Percentiles rank a stretch among this genome's conserved stretches.
These are phyloP conservation scores for Oceanites oceanicus DNA, from an alignment of 2,113 vertebrate species.

Conservation along the genomic window DNA sequence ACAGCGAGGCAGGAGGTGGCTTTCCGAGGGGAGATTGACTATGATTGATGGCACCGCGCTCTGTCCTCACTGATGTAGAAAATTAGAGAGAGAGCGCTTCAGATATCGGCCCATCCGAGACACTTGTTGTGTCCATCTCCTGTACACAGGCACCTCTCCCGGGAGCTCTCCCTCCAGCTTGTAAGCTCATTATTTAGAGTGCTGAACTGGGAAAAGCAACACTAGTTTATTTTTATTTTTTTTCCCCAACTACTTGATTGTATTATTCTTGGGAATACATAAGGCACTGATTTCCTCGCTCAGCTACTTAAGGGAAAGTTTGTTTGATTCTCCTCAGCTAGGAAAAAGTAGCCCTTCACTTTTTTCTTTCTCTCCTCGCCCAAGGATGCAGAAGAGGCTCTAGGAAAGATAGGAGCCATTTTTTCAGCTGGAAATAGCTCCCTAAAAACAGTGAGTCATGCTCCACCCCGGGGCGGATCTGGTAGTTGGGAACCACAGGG, in stretches of 20 bases:
- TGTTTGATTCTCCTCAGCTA: constrained; percentile 27
- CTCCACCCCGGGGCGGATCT: background rate
- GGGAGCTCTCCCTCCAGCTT: background rate
- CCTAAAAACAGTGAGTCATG: constrained; percentile 1
- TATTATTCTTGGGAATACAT: background rate
- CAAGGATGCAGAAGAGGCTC: background rate
- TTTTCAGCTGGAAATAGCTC: constrained; percentile 35
- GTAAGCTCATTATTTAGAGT: constrained; percentile 43
- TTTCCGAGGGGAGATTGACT: background rate
- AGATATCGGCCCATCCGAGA: background rate
- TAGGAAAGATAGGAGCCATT: background rate
- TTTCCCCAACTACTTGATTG: background rate
- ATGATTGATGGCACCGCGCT: constrained; percentile 34
- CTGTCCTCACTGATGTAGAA: constrained; percentile 66
- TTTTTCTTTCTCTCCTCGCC: background rate
- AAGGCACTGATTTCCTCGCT: background rate
- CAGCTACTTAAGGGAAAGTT: constrained; percentile 17
- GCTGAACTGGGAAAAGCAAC: constrained; percentile 15
- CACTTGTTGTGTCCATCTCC: constrained; percentile 23
- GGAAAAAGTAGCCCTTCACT: background rate
- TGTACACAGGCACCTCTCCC: background rate
- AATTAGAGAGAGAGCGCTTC: constrained; percentile 49
- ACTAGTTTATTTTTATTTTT: background rate
- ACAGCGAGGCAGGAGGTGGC: background rate
- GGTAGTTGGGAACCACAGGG: background rate